Evolutionary conservation across 1,140 invertebrate species (phyloP).

Genomic region (Drosophila saltans): DNA sequence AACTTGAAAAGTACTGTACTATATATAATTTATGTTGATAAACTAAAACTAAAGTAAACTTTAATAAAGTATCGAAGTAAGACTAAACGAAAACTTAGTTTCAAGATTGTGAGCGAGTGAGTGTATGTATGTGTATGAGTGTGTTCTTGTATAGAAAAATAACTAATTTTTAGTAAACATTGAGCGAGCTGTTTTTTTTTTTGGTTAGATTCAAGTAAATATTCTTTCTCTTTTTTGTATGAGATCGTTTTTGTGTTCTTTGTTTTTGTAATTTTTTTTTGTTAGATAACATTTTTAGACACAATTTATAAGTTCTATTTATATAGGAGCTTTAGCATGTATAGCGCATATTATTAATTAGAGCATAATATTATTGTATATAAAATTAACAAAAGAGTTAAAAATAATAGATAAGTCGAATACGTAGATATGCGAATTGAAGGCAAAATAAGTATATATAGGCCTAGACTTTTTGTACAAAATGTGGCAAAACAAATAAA

Average conservation of each 20-base stretch:
- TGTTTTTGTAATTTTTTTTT: slow-evolving; percentile 17
- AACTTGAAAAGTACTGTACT: background rate
- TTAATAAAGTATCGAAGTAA: background rate
- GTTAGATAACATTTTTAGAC: slow-evolving; percentile 36
- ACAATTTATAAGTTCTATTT: slow-evolving; percentile 23
- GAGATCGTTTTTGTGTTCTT: background rate
- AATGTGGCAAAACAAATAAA: slow-evolving; percentile 16
- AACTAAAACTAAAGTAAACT: slow-evolving; percentile 11
- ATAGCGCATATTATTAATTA: slow-evolving; percentile 50
- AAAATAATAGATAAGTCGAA: slow-evolving; percentile 22
- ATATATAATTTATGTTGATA: background rate
- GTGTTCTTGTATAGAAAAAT: background rate
- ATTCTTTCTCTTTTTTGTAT: slow-evolving; percentile 13
- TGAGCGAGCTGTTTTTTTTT: slow-evolving; percentile 22
- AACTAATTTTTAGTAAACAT: slow-evolving; percentile 49
- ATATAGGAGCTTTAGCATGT: slow-evolving; percentile 47
- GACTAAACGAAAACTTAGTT: slow-evolving; percentile 10
- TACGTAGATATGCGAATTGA: slow-evolving; percentile 42
- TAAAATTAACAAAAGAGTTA: slow-evolving; percentile 16
- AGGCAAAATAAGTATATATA: slow-evolving; percentile 52
- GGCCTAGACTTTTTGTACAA: slow-evolving; percentile 53
- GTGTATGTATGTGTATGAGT: slow-evolving; percentile 22
- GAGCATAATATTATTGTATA: slow-evolving; percentile 7
- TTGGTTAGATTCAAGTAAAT: slow-evolving; percentile 27
- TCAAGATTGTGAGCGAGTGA: slow-evolving; percentile 10